Evolutionary conservation across 2,888 invertebrate species (phyloP), one percentile per base, ranked within the genome.

Genomic region (Notodonta dromedarius): DNA sequence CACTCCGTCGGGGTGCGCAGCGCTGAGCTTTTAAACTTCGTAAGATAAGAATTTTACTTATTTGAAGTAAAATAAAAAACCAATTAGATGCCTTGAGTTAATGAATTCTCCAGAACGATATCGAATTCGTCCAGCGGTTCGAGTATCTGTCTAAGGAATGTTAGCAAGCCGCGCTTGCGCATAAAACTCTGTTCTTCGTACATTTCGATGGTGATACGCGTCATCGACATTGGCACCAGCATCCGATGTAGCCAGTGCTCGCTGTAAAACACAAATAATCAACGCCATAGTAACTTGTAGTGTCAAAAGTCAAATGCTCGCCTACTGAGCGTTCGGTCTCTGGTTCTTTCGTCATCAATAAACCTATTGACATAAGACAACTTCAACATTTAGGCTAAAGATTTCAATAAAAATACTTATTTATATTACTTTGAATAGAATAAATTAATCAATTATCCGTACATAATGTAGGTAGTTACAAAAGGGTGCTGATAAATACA

Each of bases 121-220:
- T 98, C 97, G 80, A 98, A 96, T 85, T 98, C 98, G 82, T 97
- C 97, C 51, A 99, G 94, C 14, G 98, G 97, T 81, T 98, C 96
- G 55, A 99, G 94, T 83, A 98, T 98, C 91, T 98, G 98, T 71
- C 97, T 95, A 63, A 99, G 95, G 92, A 98, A 98, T 73, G 97
- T 97, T 65, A 98, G 95, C 50, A 98, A 94, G 60, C 96, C 96
- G 59, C 97, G 95, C 80, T 98, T 97, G 61, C 99, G 95, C 65
- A 99, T 94, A 88, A 99, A 99, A 59, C 99, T 98, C 76, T 96
- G 96, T 83, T 99, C 99, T 84, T 99, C 99, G 84, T 98, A 99
- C 98, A 99, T 98, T 83, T 98, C 98, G 8, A 94, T 88, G 0
- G 99, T 98, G 6, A 98, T 97, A 67, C 98, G 97, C 16, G 98